Evolutionary conservation across 2,797 vertebrate species (phyloP).

Genomic region (Myotis pilosus): DNA sequence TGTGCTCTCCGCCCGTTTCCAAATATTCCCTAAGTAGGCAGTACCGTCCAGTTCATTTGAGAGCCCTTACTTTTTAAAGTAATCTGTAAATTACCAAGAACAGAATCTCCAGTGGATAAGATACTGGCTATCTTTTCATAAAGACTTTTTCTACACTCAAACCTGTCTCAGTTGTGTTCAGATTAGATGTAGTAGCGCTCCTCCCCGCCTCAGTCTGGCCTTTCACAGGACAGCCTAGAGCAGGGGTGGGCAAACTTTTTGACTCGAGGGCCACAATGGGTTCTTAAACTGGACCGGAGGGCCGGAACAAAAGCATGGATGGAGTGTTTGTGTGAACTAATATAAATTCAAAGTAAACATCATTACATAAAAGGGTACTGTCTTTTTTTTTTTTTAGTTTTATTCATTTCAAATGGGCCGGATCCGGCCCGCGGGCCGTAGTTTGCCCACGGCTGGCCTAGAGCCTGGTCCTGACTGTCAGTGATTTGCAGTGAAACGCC

Average conservation of each 20-base stretch:
- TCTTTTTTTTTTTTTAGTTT: too few species aligned
- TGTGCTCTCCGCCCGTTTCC: not conserved
- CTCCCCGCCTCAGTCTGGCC: not conserved
- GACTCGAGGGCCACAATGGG: too few species aligned
- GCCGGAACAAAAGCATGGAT: too few species aligned
- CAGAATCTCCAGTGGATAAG: not conserved
- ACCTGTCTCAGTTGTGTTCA: not conserved
- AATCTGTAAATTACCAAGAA: not conserved
- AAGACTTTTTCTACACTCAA: not conserved
- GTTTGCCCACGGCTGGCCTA: too few species aligned
- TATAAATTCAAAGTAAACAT: too few species aligned
- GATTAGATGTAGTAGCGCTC: not conserved
- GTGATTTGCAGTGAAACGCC: not conserved
- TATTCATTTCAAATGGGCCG: too few species aligned
- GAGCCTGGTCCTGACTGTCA: not conserved
- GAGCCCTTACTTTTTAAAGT: not conserved
- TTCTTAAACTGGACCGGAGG: too few species aligned
- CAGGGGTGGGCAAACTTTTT: too few species aligned
- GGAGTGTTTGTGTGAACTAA: too few species aligned
- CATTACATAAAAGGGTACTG: too few species aligned
- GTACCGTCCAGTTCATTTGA: not conserved
- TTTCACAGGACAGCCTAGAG: not conserved
- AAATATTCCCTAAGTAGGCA: not conserved
- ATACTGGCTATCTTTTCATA: not conserved
- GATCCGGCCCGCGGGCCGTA: too few species aligned